These are phyloP conservation scores for Hyposoter dolosus DNA, from an alignment of 2,888 invertebrate species.

Conservation along the genomic window DNA sequence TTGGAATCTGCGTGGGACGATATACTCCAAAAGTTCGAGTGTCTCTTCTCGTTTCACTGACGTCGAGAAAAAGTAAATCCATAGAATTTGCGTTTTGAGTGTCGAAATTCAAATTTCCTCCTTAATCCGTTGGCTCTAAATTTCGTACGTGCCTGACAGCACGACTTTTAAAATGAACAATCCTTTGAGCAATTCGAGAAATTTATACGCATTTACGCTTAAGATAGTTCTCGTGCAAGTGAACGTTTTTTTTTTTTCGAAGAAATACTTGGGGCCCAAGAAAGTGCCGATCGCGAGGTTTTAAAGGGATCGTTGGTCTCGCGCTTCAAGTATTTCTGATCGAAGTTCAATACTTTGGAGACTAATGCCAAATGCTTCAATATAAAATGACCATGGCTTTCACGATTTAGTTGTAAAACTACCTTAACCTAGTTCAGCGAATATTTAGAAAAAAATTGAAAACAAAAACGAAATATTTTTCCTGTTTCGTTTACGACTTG, in stretches of 20 bases:
- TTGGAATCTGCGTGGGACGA: background rate
- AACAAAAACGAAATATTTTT: slow-evolving; percentile 1
- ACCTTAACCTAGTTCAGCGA: background rate
- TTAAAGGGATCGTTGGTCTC: background rate
- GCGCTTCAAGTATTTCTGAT: background rate
- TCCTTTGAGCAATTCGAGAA: background rate
- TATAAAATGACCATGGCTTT: background rate
- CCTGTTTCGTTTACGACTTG: background rate
- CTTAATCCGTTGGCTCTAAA: background rate
- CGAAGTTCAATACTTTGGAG: background rate
- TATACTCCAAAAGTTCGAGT: too few relatives aligned
- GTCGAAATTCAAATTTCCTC: background rate
- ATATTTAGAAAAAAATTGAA: background rate
- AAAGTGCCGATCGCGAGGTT: background rate
- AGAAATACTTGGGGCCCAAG: background rate
- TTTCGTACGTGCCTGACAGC: background rate
- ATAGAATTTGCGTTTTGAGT: background rate
- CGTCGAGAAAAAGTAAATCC: background rate
- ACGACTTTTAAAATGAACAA: background rate
- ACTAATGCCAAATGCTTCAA: slow-evolving; percentile 1
- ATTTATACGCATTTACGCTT: background rate
- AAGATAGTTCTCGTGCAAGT: background rate
- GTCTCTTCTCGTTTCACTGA: background rate
- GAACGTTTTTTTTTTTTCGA: background rate
- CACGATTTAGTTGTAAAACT: background rate